Conservation (phyloP, 2,797 vertebrate species). For the Oreochromis mossambicus region DNA sequence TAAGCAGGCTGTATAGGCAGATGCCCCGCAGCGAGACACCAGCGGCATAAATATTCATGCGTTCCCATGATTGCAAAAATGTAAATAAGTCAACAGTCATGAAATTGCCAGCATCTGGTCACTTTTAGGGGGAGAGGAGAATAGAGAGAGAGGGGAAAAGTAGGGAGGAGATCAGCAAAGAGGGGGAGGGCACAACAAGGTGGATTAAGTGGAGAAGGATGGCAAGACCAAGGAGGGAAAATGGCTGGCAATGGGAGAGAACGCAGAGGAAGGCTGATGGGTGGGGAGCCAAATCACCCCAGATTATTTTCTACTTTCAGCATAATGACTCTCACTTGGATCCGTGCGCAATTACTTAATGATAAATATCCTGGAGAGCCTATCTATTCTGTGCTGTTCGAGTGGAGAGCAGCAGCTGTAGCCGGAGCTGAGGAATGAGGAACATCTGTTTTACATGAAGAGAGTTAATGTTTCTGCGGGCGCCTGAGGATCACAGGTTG, state of each 20-base stretch:
- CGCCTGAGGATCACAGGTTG: neutral
- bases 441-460: slow-evolving; percentile 51
- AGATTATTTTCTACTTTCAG: slow-evolving; percentile 48
- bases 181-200: neutral
- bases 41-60: slow-evolving; percentile 60
- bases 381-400: slow-evolving; percentile 12
- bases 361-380: slow-evolving; percentile 47
- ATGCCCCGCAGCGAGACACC: slow-evolving; percentile 41
- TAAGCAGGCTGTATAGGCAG: slow-evolving; percentile 29
- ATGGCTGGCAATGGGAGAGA: neutral
- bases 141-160: fast-evolving
- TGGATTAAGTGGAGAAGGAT: neutral
- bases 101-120: slow-evolving; percentile 64
- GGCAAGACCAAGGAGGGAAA: neutral
- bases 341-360: slow-evolving; percentile 30
- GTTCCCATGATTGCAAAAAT: slow-evolving; percentile 52
- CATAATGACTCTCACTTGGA: slow-evolving; percentile 41
- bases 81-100: slow-evolving; percentile 66
- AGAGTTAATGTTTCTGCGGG: slow-evolving; percentile 25
- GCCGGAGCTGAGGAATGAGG: slow-evolving; percentile 14
- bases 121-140: neutral
- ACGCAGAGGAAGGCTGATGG: neutral
- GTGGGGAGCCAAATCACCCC: slow-evolving; percentile 2
- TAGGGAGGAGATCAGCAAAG: neutral
- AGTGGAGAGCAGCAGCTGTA: slow-evolving; percentile 36